Conservation (phyloP, 1,140 invertebrate genomes). For the Anastrepha ludens region DNA sequence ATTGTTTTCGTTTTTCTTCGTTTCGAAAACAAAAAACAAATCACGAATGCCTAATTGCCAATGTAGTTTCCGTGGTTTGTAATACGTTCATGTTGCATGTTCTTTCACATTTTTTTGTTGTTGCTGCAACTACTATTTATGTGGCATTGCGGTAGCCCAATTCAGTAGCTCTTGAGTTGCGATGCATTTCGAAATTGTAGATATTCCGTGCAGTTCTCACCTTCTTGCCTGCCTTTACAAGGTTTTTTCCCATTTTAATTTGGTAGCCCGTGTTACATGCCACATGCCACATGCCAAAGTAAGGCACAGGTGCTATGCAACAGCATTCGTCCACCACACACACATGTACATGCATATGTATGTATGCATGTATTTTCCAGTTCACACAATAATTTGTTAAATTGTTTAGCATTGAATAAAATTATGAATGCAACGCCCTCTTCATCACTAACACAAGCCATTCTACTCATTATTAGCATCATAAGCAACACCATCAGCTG, state of each 20-base stretch:
- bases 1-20: too few species aligned
- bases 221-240: not conserved
- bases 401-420: constrained; percentile 48
- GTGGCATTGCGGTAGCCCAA: not conserved
- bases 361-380: not conserved
- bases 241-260: not conserved
- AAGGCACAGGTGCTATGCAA: constrained; percentile 8
- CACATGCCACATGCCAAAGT: constrained; percentile 8
- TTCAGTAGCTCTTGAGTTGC: too few species aligned
- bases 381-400: constrained; percentile 38
- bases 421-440: constrained; percentile 23
- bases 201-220: constrained; percentile 12
- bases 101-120: not conserved
- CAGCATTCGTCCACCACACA: not conserved
- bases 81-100: not conserved
- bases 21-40: too few species aligned
- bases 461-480: not conserved
- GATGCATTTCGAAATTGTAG: too few species aligned
- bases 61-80: too few species aligned
- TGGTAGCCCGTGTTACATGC: constrained; percentile 27
- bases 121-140: not conserved
- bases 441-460: not conserved
- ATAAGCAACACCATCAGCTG: not conserved
- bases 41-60: too few species aligned
- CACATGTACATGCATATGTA: not conserved